phyloP scores from a whole-genome alignment of 2,113 vertebrate species.

The Ceyx cyanopectus region DNA sequence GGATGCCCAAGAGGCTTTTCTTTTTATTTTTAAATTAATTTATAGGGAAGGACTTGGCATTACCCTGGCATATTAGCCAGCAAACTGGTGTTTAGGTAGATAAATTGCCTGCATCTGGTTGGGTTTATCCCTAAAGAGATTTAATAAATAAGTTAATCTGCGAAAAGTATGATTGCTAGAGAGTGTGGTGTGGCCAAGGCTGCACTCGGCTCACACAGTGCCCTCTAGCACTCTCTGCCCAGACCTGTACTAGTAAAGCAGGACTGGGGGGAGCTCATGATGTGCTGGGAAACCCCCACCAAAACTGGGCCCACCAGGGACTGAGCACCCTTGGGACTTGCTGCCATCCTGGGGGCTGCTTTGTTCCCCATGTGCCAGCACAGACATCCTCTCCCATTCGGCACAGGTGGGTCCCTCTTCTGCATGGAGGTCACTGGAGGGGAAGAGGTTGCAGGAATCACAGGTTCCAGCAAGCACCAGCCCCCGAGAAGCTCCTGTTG shows the following conservation, averaged over 20 bases:
- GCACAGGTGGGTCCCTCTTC: background rate
- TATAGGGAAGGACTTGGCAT: background rate
- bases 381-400: fast-evolving
- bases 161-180: background rate
- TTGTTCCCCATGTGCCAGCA: background rate
- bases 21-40: background rate
- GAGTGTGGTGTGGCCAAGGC: background rate
- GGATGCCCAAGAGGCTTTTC: background rate
- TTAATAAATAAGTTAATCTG: constrained; percentile 54
- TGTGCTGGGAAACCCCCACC: fast-evolving
- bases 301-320: fast-evolving
- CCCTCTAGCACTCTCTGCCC: background rate
- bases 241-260: background rate
- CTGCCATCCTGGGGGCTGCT: background rate
- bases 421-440: background rate
- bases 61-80: background rate
- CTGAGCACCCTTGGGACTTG: fast-evolving
- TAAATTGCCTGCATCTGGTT: constrained; percentile 51
- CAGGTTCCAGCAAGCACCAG: background rate
- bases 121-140: constrained; percentile 34
- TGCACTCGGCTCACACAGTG: background rate
- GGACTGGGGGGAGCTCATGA: fast-evolving
- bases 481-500: background rate
- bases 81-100: background rate
- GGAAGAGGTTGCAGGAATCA: background rate